These are phyloP conservation scores for Parazoanthus swiftii DNA, from an alignment of 92 coral and sea anemone species.

Conservation along the genomic window DNA sequence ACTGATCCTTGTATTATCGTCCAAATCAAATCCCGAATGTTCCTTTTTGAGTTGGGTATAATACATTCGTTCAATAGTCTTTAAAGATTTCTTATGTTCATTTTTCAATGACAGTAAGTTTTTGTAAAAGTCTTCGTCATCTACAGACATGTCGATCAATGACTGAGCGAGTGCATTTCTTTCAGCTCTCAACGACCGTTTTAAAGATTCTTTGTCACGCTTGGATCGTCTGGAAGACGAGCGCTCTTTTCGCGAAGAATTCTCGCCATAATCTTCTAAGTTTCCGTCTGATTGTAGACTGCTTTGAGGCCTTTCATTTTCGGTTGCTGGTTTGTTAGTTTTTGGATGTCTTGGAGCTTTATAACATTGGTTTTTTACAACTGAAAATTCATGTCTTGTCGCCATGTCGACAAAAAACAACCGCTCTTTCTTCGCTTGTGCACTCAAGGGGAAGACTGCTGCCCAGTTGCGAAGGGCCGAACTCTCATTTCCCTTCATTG, in stretches of 20 bases:
- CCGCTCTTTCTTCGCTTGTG: slow-evolving; percentile 31
- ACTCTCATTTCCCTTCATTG: not conserved
- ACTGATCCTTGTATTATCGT: slow-evolving; percentile 66
- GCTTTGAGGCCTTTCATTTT: slow-evolving; percentile 61
- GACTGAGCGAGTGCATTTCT: slow-evolving; percentile 72
- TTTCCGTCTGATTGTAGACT: slow-evolving; percentile 54
- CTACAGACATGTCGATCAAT: slow-evolving; percentile 74
- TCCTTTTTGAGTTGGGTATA: slow-evolving; percentile 75
- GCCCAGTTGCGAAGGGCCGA: slow-evolving; percentile 5
- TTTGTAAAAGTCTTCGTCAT: slow-evolving; percentile 83
- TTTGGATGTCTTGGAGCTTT: slow-evolving; percentile 90
- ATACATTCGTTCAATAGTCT: slow-evolving; percentile 83
- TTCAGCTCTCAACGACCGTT: slow-evolving; percentile 63
- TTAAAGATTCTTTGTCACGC: slow-evolving; percentile 61
- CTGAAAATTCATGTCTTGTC: slow-evolving; percentile 85
- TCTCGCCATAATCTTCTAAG: slow-evolving; percentile 45
- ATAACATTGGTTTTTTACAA: slow-evolving; percentile 87
- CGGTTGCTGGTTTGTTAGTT: slow-evolving; percentile 84
- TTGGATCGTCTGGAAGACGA: slow-evolving; percentile 54
- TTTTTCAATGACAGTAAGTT: slow-evolving; percentile 74
- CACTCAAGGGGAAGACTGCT: slow-evolving; percentile 31
- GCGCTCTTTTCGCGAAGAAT: slow-evolving; percentile 29
- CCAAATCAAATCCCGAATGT: slow-evolving; percentile 68
- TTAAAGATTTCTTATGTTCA: slow-evolving; percentile 90
- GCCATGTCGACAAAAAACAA: slow-evolving; percentile 94